phyloP scores from a whole-genome alignment of 2,797 vertebrate species.

The Dicrostonyx torquatus region DNA sequence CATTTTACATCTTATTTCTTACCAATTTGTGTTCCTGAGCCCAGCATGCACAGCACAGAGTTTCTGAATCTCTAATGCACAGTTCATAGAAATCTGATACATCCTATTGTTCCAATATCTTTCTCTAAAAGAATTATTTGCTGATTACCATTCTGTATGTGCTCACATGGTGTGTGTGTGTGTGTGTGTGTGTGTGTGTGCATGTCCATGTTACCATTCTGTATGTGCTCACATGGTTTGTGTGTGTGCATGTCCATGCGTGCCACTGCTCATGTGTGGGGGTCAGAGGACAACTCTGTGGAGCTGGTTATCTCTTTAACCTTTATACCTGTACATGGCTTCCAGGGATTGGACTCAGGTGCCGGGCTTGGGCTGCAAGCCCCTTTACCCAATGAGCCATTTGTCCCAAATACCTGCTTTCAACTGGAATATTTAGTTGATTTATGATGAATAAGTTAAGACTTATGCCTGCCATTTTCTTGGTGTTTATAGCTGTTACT shows the following conservation, averaged over 20 bases:
- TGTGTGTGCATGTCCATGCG: too few relatives aligned
- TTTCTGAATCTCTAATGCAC: not conserved
- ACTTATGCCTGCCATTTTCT: conserved; percentile 4
- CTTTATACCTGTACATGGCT: not conserved
- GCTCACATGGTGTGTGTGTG: not conserved
- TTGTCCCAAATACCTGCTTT: not conserved
- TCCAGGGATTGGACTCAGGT: not conserved
- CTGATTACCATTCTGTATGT: not conserved
- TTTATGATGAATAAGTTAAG: not conserved
- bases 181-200: not conserved
- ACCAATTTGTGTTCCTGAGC: not conserved
- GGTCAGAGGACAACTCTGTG: not conserved
- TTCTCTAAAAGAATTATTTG: not conserved
- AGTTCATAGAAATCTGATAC: not conserved
- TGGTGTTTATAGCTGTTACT: not conserved
- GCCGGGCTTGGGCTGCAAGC: not conserved
- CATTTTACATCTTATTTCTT: not conserved
- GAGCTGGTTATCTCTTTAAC: not conserved
- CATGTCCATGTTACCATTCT: not conserved
- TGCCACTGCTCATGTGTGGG: too few relatives aligned
- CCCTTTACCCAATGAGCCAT: not conserved
- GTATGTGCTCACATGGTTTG: too few relatives aligned
- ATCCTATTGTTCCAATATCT: not conserved
- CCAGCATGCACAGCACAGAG: not conserved
- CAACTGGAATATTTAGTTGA: not conserved